Percentiles rank a stretch among this genome's conserved stretches.
These are phyloP conservation scores for Parnassius apollo DNA, from an alignment of 2,888 invertebrate genomes.

Conservation along the genomic window DNA sequence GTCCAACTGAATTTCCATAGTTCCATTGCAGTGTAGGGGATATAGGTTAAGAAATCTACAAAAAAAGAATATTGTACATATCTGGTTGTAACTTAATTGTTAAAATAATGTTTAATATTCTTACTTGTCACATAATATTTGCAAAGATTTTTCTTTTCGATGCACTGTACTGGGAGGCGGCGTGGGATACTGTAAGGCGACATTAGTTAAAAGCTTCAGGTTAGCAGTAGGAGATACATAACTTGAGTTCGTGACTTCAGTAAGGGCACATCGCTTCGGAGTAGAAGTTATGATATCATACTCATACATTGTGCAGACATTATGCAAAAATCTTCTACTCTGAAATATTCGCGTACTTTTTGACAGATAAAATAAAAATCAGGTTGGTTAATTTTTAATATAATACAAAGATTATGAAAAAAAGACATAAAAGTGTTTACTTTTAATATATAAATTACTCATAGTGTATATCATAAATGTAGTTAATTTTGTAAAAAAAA, in stretches of 20 bases:
- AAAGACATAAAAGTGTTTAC: conserved; percentile 23
- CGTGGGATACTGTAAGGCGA: conserved; percentile 80
- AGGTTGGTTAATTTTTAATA: conserved; percentile 53
- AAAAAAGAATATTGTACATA: conserved; percentile 21
- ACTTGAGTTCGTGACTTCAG: conserved; percentile 78
- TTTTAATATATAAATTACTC: conserved; percentile 18
- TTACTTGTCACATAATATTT: conserved; percentile 82
- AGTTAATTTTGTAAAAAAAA: conserved; percentile 29
- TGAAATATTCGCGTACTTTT: conserved; percentile 75
- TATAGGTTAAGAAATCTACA: conserved; percentile 80
- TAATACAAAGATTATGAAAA: conserved; percentile 18
- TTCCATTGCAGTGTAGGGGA: conserved; percentile 73
- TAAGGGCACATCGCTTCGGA: conserved; percentile 77
- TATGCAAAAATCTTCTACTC: conserved; percentile 62
- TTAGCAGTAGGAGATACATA: conserved; percentile 85
- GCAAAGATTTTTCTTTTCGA: conserved; percentile 82
- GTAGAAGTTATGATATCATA: conserved; percentile 76
- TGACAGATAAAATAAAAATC: conserved; percentile 59
- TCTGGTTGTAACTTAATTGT: background rate
- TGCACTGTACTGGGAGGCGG: conserved; percentile 74
- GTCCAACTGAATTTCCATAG: conserved; percentile 83
- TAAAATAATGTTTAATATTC: conserved; percentile 21
- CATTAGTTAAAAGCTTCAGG: conserved; percentile 84
- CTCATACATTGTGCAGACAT: conserved; percentile 79
- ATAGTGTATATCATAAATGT: conserved; percentile 9